Percentiles rank a stretch among this genome's conserved stretches.
Conservation (phyloP, 2,797 vertebrate genomes). For the Enteromius unitaeniatus region DNA sequence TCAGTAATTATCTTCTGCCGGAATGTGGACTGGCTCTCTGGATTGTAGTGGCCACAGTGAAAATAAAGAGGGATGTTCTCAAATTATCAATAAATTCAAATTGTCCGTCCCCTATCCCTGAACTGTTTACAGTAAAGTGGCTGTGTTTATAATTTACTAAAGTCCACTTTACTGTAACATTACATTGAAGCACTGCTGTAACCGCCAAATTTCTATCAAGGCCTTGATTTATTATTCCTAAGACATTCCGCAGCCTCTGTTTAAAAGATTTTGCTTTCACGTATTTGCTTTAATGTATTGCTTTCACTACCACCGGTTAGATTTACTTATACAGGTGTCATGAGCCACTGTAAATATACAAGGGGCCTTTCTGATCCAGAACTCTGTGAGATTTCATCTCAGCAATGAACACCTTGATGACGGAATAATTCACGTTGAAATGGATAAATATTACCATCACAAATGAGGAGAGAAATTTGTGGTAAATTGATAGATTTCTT, state of each 20-base stretch:
- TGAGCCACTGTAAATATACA: slow-evolving; percentile 51
- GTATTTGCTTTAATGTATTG: no score
- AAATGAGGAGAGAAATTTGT: slow-evolving; percentile 39
- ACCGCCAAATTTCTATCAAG: slow-evolving; percentile 94
- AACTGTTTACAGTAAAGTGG: background rate
- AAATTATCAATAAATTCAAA: background rate
- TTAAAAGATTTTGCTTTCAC: slow-evolving; percentile 80
- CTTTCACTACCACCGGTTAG: slow-evolving; percentile 73
- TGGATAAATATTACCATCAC: background rate
- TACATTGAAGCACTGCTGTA: slow-evolving; percentile 80
- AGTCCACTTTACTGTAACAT: slow-evolving; percentile 83
- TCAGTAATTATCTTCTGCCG: slow-evolving; percentile 68
- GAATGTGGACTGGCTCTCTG: slow-evolving; percentile 62
- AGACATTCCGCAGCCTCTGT: slow-evolving; percentile 90
- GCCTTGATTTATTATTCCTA: slow-evolving; percentile 93
- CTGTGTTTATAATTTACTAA: slow-evolving; percentile 22
- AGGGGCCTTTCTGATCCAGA: slow-evolving; percentile 5
- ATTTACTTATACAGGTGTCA: slow-evolving; percentile 79
- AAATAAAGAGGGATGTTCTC: slow-evolving; percentile 16
- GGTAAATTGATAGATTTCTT: slow-evolving; percentile 35
- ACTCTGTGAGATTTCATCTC: slow-evolving; percentile 46
- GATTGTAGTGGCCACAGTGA: background rate
- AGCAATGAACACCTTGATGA: background rate
- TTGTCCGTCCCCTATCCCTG: background rate
- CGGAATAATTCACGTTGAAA: background rate